A percentile compares a stretch with the other conserved stretches of the same genome.
Evolutionary conservation across 2,113 vertebrate species (phyloP).

Genomic region (Muntiacus reevesi): DNA sequence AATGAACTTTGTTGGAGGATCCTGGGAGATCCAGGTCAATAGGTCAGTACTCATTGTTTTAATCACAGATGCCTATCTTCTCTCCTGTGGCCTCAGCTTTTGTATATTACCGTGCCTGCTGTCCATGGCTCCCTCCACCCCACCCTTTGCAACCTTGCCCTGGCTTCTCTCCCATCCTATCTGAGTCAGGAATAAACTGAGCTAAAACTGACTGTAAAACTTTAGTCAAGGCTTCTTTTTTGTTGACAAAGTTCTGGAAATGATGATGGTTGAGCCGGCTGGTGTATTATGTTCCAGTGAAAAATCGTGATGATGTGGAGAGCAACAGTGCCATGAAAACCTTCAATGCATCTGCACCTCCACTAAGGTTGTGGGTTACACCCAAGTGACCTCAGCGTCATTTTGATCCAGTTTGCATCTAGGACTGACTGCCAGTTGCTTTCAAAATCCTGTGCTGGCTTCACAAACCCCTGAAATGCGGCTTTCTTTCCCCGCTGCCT

Average conservation of each 20-base stretch:
- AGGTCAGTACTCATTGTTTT: neutral
- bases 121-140: neutral
- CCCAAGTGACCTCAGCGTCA: neutral
- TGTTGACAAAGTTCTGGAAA: conserved; percentile 41
- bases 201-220: neutral
- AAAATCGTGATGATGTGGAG: neutral
- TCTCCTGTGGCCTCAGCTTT: neutral
- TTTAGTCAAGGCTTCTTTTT: neutral
- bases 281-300: neutral
- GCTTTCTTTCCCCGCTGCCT: neutral
- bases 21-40: neutral
- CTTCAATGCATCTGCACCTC: neutral
- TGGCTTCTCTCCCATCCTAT: neutral
- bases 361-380: neutral
- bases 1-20: neutral
- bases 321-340: neutral
- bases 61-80: neutral
- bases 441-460: conserved; percentile 39
- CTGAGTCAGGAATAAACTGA: neutral
- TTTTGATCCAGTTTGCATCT: neutral
- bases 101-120: neutral
- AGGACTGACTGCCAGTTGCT: neutral
- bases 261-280: neutral
- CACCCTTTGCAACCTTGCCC: neutral
- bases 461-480: neutral